Evolutionary conservation across 2,888 invertebrate genomes (phyloP).

Genomic region (Bugula neritina): DNA sequence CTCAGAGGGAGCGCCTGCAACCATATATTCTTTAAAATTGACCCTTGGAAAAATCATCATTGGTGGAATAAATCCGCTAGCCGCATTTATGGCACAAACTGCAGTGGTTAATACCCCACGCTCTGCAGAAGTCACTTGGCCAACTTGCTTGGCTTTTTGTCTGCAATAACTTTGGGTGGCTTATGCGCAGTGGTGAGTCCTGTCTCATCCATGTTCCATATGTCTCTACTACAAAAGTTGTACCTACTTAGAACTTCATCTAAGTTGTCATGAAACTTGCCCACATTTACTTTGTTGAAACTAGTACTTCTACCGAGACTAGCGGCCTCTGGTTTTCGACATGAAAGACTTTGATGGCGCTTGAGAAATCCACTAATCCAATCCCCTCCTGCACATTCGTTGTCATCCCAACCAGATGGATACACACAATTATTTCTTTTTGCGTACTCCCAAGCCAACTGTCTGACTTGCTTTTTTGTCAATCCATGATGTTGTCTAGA

Average conservation of each 20-base stretch:
- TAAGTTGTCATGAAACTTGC: slow-evolving; percentile 30
- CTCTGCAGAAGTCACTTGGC: slow-evolving; percentile 28
- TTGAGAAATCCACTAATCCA: slow-evolving; percentile 32
- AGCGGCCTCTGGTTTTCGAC: slow-evolving; percentile 33
- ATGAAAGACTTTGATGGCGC: slow-evolving; percentile 30
- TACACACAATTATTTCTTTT: slow-evolving; percentile 21
- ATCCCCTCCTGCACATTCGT: slow-evolving; percentile 31
- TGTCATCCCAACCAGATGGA: slow-evolving; percentile 31
- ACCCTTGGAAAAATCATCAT: slow-evolving; percentile 29
- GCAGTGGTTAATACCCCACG: slow-evolving; percentile 27
- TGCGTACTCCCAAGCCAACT: slow-evolving; percentile 32
- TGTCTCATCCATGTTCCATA: slow-evolving; percentile 27
- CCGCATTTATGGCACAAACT: slow-evolving; percentile 23
- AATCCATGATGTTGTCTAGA: slow-evolving; percentile 32
- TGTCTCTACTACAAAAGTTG: slow-evolving; percentile 27
- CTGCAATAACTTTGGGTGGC: slow-evolving; percentile 28
- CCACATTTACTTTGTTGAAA: slow-evolving; percentile 31
- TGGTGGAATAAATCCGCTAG: slow-evolving; percentile 28
- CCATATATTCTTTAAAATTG: slow-evolving; percentile 26
- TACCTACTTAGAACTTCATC: slow-evolving; percentile 30
- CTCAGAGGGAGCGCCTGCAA: slow-evolving; percentile 26
- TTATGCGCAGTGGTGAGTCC: slow-evolving; percentile 28
- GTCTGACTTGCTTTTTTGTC: slow-evolving; percentile 28
- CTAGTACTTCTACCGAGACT: slow-evolving; percentile 31
- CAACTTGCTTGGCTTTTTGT: slow-evolving; percentile 27